Evolutionary conservation across 2,113 vertebrate species (phyloP).

Genomic region (Centropus unirufus): DNA sequence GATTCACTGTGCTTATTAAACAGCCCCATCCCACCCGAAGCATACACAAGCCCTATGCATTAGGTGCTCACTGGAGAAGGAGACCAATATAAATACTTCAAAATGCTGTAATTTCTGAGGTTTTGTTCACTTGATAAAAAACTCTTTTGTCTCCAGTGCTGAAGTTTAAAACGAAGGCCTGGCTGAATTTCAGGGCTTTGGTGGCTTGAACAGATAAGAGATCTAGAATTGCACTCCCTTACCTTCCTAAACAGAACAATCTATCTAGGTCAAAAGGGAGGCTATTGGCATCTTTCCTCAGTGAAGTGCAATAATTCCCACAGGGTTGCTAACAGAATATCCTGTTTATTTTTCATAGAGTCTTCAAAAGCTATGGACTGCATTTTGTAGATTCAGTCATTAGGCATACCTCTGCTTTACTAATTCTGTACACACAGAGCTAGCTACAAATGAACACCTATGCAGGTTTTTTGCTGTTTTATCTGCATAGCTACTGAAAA

Average conservation of each 20-base stretch:
- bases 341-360: constrained; percentile 63
- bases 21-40: background rate
- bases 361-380: constrained; percentile 35
- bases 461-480: background rate
- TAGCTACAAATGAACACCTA: background rate
- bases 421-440: constrained; percentile 7
- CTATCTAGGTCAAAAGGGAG: constrained; percentile 69
- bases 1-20: background rate
- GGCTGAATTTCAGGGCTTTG: constrained; percentile 27
- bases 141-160: background rate
- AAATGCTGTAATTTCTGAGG: background rate
- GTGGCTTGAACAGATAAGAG: constrained; percentile 13
- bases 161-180: constrained; percentile 14
- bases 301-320: constrained; percentile 60
- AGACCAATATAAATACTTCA: background rate
- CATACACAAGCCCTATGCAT: background rate
- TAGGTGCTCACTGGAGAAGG: background rate
- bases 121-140: background rate
- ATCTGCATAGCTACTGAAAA: constrained; percentile 38
- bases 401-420: constrained; percentile 1
- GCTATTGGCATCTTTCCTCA: constrained; percentile 68
- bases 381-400: constrained; percentile 20
- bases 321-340: constrained; percentile 61
- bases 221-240: constrained; percentile 42
- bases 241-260: constrained; percentile 42